A percentile compares a stretch with the other conserved stretches of the same genome.
These are phyloP conservation scores for Dendropsophus ebraccatus DNA, from an alignment of 2,113 vertebrate genomes.

Conservation along the genomic window DNA sequence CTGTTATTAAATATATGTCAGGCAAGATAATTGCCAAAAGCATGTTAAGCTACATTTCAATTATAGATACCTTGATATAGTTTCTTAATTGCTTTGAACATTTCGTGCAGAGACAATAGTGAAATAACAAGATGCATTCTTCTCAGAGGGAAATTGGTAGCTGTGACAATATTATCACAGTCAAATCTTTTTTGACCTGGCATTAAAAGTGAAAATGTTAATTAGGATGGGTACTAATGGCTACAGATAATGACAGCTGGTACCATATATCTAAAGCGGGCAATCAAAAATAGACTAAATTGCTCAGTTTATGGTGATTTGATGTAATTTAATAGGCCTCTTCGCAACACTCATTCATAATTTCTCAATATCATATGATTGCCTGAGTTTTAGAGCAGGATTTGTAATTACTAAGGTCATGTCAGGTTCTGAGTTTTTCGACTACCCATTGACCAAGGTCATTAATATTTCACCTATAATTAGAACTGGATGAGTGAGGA, in stretches of 20 bases:
- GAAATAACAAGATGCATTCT: slow-evolving; percentile 66
- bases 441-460: neutral
- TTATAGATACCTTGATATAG: slow-evolving; percentile 67
- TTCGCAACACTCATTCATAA: slow-evolving; percentile 9
- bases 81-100: slow-evolving; percentile 68
- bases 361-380: slow-evolving; percentile 24
- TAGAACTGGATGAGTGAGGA: neutral
- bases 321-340: neutral
- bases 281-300: slow-evolving; percentile 14
- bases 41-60: slow-evolving; percentile 66
- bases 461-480: neutral
- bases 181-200: slow-evolving; percentile 25
- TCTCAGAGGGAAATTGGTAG: slow-evolving; percentile 55
- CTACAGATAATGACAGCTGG: neutral
- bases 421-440: neutral
- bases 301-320: slow-evolving; percentile 5
- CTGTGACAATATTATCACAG: slow-evolving; percentile 40
- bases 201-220: slow-evolving; percentile 48
- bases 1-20: slow-evolving; percentile 40
- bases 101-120: slow-evolving; percentile 67
- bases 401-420: neutral
- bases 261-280: slow-evolving; percentile 5
- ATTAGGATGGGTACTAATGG: slow-evolving; percentile 22
- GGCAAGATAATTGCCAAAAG: slow-evolving; percentile 63
- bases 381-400: neutral